Percentiles rank a stretch among this genome's conserved stretches.
Evolutionary conservation across 2,113 vertebrate genomes (phyloP).

Genomic region (Chrysochloris asiatica): DNA sequence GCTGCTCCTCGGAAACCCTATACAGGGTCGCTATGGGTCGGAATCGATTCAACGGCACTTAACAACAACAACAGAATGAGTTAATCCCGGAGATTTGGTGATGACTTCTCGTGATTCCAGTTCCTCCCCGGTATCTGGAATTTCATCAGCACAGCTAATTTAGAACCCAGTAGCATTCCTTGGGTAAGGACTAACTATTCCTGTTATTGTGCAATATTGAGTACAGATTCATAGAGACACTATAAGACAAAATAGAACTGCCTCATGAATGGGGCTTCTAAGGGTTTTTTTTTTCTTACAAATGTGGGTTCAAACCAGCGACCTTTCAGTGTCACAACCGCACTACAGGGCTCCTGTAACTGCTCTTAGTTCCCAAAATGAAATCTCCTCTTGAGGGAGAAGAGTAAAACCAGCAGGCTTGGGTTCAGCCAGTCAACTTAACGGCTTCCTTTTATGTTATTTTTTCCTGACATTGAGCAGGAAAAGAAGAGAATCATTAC

Average conservation of each 20-base stretch:
- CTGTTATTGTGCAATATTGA: neutral
- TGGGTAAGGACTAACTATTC: neutral
- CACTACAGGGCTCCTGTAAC: neutral
- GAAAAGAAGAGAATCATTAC: neutral
- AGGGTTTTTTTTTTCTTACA: neutral
- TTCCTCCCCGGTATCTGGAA: neutral
- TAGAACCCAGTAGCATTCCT: neutral
- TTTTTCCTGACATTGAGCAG: neutral
- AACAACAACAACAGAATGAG: too few relatives aligned
- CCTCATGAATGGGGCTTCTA: neutral
- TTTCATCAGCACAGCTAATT: conserved; percentile 10
- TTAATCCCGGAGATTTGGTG: neutral
- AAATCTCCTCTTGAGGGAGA: neutral
- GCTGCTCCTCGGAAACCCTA: too few relatives aligned
- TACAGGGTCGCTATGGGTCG: too few relatives aligned
- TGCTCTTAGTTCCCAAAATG: neutral
- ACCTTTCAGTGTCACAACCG: neutral
- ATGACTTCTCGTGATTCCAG: neutral
- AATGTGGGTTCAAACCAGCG: neutral
- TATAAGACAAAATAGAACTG: neutral
- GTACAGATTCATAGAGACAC: neutral
- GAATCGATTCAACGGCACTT: too few relatives aligned
- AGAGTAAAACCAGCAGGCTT: neutral
- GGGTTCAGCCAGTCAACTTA: neutral
- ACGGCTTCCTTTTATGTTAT: neutral